These are phyloP conservation scores for Drosophila navojoa DNA, from an alignment of 1,140 invertebrate species.

Conservation along the genomic window DNA sequence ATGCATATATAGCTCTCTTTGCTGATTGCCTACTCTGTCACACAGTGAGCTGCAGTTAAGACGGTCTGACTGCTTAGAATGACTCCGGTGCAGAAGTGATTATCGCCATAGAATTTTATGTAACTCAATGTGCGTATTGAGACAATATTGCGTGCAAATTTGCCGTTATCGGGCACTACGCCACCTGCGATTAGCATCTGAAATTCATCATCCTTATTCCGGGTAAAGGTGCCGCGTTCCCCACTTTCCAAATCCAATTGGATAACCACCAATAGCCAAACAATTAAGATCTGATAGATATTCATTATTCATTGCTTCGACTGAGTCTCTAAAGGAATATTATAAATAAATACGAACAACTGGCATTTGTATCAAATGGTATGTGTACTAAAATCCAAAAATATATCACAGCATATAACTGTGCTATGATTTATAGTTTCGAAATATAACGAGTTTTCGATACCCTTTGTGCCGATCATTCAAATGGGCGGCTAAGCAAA, in stretches of 20 bases:
- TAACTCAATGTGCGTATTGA: slow-evolving; percentile 52
- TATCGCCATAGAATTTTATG: slow-evolving; percentile 43
- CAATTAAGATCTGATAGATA: not conserved
- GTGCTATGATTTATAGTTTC: not conserved
- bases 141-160: slow-evolving; percentile 41
- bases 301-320: slow-evolving; percentile 16
- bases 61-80: slow-evolving; percentile 51
- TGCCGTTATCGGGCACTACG: not conserved
- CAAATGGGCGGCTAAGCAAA: not conserved
- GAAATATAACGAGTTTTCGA: slow-evolving; percentile 5
- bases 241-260: not conserved
- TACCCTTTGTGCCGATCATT: not conserved
- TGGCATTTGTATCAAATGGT: too few relatives aligned
- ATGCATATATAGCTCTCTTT: too few relatives aligned
- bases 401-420: not conserved
- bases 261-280: slow-evolving; percentile 1
- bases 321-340: not conserved
- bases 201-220: slow-evolving; percentile 44
- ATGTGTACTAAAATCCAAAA: too few relatives aligned
- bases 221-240: not conserved
- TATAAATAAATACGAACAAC: too few relatives aligned
- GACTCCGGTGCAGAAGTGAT: slow-evolving; percentile 65
- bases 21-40: slow-evolving; percentile 52
- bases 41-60: slow-evolving; percentile 62
- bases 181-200: slow-evolving; percentile 60